Percentiles rank a stretch among this genome's conserved stretches.
phyloP scores from a whole-genome alignment of 2,888 invertebrate genomes.

The Thecocarcelia acutangulata region DNA sequence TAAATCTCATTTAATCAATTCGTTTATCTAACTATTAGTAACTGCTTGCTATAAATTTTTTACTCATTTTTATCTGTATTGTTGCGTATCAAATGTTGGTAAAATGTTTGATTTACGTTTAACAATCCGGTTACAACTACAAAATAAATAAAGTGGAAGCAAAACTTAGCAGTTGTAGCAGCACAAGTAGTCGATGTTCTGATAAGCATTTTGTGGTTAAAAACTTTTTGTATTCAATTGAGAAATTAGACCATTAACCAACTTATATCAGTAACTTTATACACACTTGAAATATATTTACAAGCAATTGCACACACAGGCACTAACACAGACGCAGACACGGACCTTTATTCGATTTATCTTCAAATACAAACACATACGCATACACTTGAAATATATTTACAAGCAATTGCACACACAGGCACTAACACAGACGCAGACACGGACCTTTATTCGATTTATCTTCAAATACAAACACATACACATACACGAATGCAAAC shows the following conservation, averaged over 20 bases:
- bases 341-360: too few species aligned
- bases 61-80: slow-evolving; percentile 12
- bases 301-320: neutral
- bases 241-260: slow-evolving; percentile 79
- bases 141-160: slow-evolving; percentile 46
- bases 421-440: slow-evolving; percentile 6
- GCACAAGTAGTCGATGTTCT: slow-evolving; percentile 52
- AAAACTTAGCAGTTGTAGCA: slow-evolving; percentile 36
- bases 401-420: too few species aligned
- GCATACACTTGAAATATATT: too few species aligned
- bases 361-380: too few species aligned
- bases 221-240: slow-evolving; percentile 76
- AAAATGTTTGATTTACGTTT: slow-evolving; percentile 65
- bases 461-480: slow-evolving; percentile 31
- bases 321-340: neutral
- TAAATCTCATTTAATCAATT: slow-evolving; percentile 51
- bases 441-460: slow-evolving; percentile 55
- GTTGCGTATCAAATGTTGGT: slow-evolving; percentile 60
- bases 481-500: slow-evolving; percentile 3
- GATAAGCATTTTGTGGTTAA: slow-evolving; percentile 69
- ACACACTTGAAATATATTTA: slow-evolving; percentile 46
- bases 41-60: slow-evolving; percentile 20
- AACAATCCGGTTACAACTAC: slow-evolving; percentile 51
- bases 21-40: slow-evolving; percentile 41
- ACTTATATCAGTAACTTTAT: slow-evolving; percentile 68